Conservation (phyloP, 2,888 invertebrate species). For the Empis stercorea region DNA sequence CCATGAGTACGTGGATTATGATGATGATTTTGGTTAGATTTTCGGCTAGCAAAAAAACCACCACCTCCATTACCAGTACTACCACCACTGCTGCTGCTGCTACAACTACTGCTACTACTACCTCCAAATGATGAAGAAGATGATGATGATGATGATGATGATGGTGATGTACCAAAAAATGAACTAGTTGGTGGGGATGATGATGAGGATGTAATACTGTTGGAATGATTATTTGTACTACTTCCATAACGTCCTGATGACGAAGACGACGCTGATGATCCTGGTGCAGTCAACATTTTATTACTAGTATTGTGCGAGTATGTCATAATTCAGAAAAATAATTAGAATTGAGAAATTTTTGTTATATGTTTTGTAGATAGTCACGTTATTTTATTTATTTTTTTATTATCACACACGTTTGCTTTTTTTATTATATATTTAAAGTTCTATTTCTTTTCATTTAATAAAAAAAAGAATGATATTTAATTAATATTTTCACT, state of each 20-base stretch:
- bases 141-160: constrained; percentile 20
- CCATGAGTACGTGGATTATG: constrained; percentile 15
- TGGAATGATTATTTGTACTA: constrained; percentile 29
- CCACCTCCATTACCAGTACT: constrained; percentile 17
- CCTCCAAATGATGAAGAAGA: constrained; percentile 13
- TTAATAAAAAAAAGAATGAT: constrained; percentile 10
- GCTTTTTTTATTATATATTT: constrained; percentile 1
- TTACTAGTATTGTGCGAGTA: constrained; percentile 37
- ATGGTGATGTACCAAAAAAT: constrained; percentile 22
- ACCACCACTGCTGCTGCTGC: constrained; percentile 17
- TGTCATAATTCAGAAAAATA: constrained; percentile 25
- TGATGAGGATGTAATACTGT: constrained; percentile 31
- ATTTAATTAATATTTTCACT: constrained; percentile 4
- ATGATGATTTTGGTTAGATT: constrained; percentile 20
- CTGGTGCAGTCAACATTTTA: constrained; percentile 30
- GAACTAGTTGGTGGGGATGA: constrained; percentile 14
- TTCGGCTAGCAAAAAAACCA: constrained; percentile 21
- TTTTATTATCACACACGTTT: constrained; percentile 34
- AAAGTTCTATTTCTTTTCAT: neutral
- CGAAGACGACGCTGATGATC: constrained; percentile 20
- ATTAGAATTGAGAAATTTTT: constrained; percentile 5
- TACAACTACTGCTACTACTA: constrained; percentile 11
- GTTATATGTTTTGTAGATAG: constrained; percentile 10
- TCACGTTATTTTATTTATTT: constrained; percentile 22
- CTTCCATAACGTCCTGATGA: constrained; percentile 8